Conservation (phyloP, 2,888 invertebrate species). For the Neocrepidodera transversa region DNA sequence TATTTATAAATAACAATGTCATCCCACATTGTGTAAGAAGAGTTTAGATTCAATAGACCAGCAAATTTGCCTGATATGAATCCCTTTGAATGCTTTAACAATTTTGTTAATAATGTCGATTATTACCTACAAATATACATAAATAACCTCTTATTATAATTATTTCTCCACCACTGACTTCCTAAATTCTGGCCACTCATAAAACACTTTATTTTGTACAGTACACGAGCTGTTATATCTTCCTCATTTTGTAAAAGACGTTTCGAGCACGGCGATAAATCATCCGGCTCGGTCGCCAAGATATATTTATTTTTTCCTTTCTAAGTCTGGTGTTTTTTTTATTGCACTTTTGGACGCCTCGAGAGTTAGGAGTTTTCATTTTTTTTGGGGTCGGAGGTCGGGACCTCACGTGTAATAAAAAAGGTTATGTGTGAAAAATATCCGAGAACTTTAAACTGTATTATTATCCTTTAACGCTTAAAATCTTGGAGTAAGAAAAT, state of each 20-base stretch:
- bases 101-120: too few species aligned
- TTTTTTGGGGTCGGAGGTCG: not conserved
- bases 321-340: constrained; percentile 20
- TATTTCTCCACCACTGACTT: not conserved
- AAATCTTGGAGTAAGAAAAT: too few species aligned
- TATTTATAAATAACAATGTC: too few species aligned
- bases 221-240: constrained; percentile 33
- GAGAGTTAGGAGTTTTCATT: constrained; percentile 20
- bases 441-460: not conserved
- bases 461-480: too few species aligned
- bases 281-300: constrained; percentile 23
- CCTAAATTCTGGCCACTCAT: constrained; percentile 31
- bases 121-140: too few species aligned
- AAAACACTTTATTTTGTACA: constrained; percentile 33
- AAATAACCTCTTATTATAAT: too few species aligned
- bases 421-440: not conserved
- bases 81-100: too few species aligned
- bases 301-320: constrained; percentile 27
- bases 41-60: too few species aligned
- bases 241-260: constrained; percentile 35
- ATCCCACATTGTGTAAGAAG: too few species aligned
- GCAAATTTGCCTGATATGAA: too few species aligned
- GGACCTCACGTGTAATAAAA: not conserved
- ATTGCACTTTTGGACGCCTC: constrained; percentile 15
- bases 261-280: constrained; percentile 31